Percentiles rank a stretch among this genome's conserved stretches.
These are phyloP conservation scores for Heliconius nattereri DNA, from an alignment of 1,140 invertebrate species.

Conservation along the genomic window DNA sequence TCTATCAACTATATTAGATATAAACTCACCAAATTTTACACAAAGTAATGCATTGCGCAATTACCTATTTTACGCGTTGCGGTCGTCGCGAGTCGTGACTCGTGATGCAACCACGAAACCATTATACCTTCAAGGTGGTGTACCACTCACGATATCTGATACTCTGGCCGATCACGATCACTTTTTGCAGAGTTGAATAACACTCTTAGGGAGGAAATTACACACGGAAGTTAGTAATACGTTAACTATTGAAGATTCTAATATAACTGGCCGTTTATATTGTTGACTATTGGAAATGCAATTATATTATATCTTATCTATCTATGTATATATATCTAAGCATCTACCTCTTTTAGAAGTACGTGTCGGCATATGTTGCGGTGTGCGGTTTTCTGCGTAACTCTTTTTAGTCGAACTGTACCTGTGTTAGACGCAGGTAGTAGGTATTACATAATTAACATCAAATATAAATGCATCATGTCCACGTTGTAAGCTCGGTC, in stretches of 20 bases:
- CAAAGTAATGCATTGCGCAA: conserved; percentile 63
- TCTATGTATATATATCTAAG: not conserved
- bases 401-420: not conserved
- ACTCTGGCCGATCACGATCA: conserved; percentile 36
- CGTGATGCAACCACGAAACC: conserved; percentile 58
- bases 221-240: conserved; percentile 14
- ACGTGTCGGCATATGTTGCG: conserved; percentile 21
- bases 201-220: conserved; percentile 24
- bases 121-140: conserved; percentile 57
- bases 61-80: conserved; percentile 53
- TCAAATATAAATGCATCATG: conserved; percentile 61
- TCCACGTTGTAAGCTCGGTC: conserved; percentile 66
- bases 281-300: not conserved
- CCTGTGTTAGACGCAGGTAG: not conserved
- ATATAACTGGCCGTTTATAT: not conserved
- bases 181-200: conserved; percentile 28
- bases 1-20: not conserved
- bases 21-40: conserved; percentile 1
- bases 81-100: conserved; percentile 41
- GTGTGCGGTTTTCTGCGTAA: conserved; percentile 26
- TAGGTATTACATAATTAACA: conserved; percentile 46
- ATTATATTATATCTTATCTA: not conserved
- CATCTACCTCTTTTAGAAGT: not conserved
- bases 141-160: conserved; percentile 59
- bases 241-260: not conserved